Evolutionary conservation across 2,888 invertebrate genomes (phyloP), one percentile per base, ranked within the genome.

Genomic region (Lycia hirtaria): DNA sequence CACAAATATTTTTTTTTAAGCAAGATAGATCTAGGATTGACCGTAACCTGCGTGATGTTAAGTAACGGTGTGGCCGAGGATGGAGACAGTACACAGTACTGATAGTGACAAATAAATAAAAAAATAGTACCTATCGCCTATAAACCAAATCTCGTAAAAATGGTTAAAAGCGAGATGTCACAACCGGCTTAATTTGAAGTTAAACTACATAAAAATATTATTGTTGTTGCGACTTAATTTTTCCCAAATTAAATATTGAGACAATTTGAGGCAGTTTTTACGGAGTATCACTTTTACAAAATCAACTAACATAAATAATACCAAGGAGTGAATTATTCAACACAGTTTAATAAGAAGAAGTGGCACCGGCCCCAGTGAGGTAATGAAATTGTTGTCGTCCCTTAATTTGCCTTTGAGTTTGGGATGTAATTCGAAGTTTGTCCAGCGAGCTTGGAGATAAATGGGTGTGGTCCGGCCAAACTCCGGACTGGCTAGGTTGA

Each of bases 341-440:
- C 47, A 6, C 7, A 43, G 14, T 37, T 35, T 52, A 52, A 10
- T 30, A 28, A 20, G 24, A 20, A 30, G 15, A 35, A n/a, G 53
- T 53, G 38, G 17, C n/a, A 38, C 45, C 28, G 38, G 38, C 19
- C 33, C 54, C 14, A 55, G 19, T 24, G 33, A 49, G 55, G 60
- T 60, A 57, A 60, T 60, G 63, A 63, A 58, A 63, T 60, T 60
- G 63, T 64, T 64, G 60, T 64, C 57, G 58, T 54, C 58, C 58
- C 56, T 57, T 56, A 60, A 60, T 58, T 64, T 64, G 51, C 53
- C 33, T 44, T 44, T 32, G 61, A 61, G 58, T 60, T 61, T 41
- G 47, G 40, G 40, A 30, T 52, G 53, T 64, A 58, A 58, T 64
- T 50, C 53, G 44, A 64, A 64, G 55, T 61, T 61, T 35, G 55